phyloP scores from a whole-genome alignment of 37 sponge, comb jelly and placozoan genomes.

The Spongilla lacustris region DNA sequence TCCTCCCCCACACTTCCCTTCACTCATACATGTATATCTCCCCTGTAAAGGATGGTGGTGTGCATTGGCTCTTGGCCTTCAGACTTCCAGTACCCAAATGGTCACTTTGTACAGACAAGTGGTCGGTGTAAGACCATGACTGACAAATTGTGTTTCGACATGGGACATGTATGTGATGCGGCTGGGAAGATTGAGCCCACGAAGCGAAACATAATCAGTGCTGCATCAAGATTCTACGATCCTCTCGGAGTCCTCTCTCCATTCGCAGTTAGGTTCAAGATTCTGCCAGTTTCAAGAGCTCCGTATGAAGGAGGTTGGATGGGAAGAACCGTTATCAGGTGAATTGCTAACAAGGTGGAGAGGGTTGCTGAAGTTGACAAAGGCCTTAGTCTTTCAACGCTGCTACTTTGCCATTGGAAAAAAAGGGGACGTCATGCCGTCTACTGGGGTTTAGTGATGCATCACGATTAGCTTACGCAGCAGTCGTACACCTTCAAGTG shows the following conservation, averaged over 20 bases:
- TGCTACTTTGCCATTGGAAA: background rate
- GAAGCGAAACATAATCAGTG: background rate
- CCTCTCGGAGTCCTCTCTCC: background rate
- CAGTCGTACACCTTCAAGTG: too few relatives aligned
- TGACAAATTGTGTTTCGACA: background rate
- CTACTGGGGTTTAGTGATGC: too few relatives aligned
- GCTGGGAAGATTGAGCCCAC: background rate
- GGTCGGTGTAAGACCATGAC: background rate
- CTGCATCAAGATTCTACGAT: background rate
- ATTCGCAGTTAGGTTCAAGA: background rate
- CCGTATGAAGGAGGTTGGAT: background rate
- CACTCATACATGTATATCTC: too few relatives aligned
- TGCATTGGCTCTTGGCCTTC: too few relatives aligned
- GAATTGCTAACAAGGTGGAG: conserved; percentile 16
- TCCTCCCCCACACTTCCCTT: too few relatives aligned
- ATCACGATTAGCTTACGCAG: too few relatives aligned
- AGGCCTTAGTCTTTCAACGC: conserved; percentile 14
- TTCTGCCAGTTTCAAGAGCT: conserved; percentile 13
- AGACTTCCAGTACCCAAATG: too few relatives aligned
- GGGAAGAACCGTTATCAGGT: conserved; percentile 16
- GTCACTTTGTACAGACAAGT: too few relatives aligned
- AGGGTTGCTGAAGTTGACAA: background rate
- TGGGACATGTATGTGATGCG: background rate
- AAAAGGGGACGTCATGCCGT: too few relatives aligned
- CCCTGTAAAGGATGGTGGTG: too few relatives aligned